Percentiles rank a stretch among this genome's conserved stretches.
Conservation (phyloP, 2,113 vertebrate genomes). For the Lanius ludovicianus region DNA sequence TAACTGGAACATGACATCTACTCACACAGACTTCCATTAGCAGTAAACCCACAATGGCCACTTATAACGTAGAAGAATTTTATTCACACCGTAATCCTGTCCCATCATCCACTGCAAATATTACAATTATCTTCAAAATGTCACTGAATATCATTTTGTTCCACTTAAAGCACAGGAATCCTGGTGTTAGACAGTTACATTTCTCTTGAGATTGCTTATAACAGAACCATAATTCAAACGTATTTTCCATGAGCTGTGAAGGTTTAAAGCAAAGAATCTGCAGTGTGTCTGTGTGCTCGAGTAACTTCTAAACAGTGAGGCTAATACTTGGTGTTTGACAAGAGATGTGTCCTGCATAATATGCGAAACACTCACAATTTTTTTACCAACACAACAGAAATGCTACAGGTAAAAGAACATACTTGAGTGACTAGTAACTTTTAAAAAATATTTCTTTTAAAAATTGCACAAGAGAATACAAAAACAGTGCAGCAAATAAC, state of each 20-base stretch:
- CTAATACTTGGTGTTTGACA: neutral
- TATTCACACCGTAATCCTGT: constrained; percentile 37
- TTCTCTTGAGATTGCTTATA: constrained; percentile 6
- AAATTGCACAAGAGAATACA: constrained; percentile 43
- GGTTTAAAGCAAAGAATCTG: constrained; percentile 37
- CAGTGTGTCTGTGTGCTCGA: neutral
- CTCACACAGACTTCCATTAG: neutral
- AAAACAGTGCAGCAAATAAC: constrained; percentile 26
- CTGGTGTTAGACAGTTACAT: neutral
- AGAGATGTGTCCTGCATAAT: neutral
- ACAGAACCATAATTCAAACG: constrained; percentile 17
- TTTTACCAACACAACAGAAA: constrained; percentile 31
- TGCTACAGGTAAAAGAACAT: neutral
- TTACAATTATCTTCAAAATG: constrained; percentile 44
- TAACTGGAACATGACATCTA: neutral
- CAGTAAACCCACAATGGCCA: neutral
- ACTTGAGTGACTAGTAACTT: neutral
- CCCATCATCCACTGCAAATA: constrained; percentile 38
- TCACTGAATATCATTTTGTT: neutral
- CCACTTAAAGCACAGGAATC: constrained; percentile 25
- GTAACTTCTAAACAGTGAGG: neutral
- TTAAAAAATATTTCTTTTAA: constrained; percentile 2
- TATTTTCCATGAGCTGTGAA: constrained; percentile 9
- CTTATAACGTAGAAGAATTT: constrained; percentile 48
- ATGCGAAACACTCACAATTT: neutral